A percentile compares a stretch with the other conserved stretches of the same genome.
These are phyloP conservation scores for Eufriesea mexicana DNA, from an alignment of 1,140 invertebrate genomes.

Conservation along the genomic window DNA sequence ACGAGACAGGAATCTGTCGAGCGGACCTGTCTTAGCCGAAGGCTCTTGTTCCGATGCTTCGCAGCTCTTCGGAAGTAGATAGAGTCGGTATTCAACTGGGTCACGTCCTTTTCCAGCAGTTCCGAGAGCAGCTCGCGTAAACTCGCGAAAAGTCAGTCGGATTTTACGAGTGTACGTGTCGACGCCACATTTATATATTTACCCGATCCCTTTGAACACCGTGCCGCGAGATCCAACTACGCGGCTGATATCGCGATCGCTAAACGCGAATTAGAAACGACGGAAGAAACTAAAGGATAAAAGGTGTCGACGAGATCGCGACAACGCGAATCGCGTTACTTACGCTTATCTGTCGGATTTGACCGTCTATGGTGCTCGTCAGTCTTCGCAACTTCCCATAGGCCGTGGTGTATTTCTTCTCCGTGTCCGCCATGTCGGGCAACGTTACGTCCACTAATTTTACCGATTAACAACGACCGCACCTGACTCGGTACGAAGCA, in stretches of 20 bases:
- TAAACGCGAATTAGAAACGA: neutral
- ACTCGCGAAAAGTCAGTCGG: constrained; percentile 32
- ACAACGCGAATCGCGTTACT: constrained; percentile 58
- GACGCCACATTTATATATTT: constrained; percentile 29
- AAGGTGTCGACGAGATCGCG: no score
- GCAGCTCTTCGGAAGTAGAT: constrained; percentile 10
- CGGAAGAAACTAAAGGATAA: neutral
- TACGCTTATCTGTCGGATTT: constrained; percentile 76
- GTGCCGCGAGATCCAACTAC: neutral
- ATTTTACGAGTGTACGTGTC: constrained; percentile 11
- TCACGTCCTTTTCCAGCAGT: constrained; percentile 37
- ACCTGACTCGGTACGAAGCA: neutral
- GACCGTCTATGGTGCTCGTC: constrained; percentile 84
- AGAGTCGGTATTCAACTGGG: constrained; percentile 40
- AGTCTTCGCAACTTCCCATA: constrained; percentile 85
- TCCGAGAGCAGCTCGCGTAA: constrained; percentile 23
- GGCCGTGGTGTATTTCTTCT: constrained; percentile 85
- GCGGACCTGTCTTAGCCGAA: neutral
- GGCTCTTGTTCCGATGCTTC: constrained; percentile 29
- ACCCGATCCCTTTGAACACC: neutral
- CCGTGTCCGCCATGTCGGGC: constrained; percentile 70
- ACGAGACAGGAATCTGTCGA: constrained; percentile 16
- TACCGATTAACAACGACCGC: neutral
- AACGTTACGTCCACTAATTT: neutral
- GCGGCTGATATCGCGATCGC: neutral